These are phyloP conservation scores for Archivesica marissinica DNA, from an alignment of 1,140 invertebrate genomes.

Conservation along the genomic window DNA sequence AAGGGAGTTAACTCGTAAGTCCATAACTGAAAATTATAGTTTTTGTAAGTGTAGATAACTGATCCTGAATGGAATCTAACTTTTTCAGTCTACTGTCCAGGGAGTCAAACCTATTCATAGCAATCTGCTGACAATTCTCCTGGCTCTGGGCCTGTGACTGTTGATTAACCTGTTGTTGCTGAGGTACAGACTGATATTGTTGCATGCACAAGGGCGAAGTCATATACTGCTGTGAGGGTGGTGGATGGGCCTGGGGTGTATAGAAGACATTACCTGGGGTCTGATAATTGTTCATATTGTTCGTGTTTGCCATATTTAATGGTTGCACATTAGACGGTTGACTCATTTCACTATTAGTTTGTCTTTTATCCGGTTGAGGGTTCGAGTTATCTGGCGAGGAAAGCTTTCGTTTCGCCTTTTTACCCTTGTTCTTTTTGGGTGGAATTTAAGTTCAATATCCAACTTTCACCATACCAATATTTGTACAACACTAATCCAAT, in stretches of 20 bases:
- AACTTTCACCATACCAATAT: too few species aligned
- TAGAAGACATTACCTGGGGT: background rate
- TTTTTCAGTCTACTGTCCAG: background rate
- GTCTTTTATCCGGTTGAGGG: too few species aligned
- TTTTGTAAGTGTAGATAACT: slow-evolving; percentile 3
- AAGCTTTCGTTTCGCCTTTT: background rate
- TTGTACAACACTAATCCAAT: too few species aligned
- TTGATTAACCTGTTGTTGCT: background rate
- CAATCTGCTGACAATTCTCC: background rate
- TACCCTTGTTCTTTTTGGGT: too few species aligned
- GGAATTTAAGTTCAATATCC: too few species aligned
- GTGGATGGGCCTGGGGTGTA: background rate
- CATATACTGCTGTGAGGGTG: background rate
- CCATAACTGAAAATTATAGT: background rate
- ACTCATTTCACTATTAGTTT: too few species aligned
- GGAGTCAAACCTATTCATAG: slow-evolving; percentile 7
- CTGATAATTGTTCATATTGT: slow-evolving; percentile 45
- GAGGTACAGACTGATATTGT: background rate
- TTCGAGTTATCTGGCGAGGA: background rate
- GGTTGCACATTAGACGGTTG: background rate
- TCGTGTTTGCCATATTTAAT: slow-evolving; percentile 48
- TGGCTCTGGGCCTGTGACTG: background rate
- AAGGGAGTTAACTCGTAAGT: background rate
- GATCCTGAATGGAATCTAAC: background rate
- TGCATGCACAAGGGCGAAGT: background rate